A percentile compares a stretch with the other conserved stretches of the same genome.
phyloP scores from a whole-genome alignment of 2,797 vertebrate genomes.

The Dendrocincla fuliginosa region DNA sequence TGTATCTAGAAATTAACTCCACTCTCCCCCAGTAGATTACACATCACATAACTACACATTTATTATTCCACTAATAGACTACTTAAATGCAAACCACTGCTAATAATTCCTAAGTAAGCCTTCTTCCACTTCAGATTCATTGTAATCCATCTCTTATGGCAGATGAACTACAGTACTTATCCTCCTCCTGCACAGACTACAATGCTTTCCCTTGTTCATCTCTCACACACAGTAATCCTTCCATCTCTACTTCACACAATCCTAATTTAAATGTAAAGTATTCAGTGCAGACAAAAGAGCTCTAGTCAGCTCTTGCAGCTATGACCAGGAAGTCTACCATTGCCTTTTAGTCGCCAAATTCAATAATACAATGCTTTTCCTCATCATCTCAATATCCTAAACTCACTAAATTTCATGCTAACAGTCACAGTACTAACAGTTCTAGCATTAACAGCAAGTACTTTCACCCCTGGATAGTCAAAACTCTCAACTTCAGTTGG shows the following conservation, averaged over 20 bases:
- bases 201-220: slow-evolving; percentile 57
- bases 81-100: slow-evolving; percentile 62
- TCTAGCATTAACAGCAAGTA: neutral
- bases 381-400: neutral
- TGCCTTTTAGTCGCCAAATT: slow-evolving; percentile 34
- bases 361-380: neutral
- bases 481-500: neutral
- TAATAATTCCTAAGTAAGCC: slow-evolving; percentile 69
- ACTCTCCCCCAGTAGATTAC: neutral
- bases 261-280: slow-evolving; percentile 74
- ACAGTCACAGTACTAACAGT: neutral
- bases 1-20: slow-evolving; percentile 11
- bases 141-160: slow-evolving; percentile 69
- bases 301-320: slow-evolving; percentile 28
- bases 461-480: neutral
- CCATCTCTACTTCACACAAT: slow-evolving; percentile 65
- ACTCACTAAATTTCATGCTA: slow-evolving; percentile 1
- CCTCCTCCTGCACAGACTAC: slow-evolving; percentile 56
- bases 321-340: neutral
- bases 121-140: slow-evolving; percentile 51
- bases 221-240: slow-evolving; percentile 64
- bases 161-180: slow-evolving; percentile 58
- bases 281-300: slow-evolving; percentile 56
- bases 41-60: neutral
- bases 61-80: slow-evolving; percentile 49